Percentiles rank a stretch among this genome's conserved stretches.
phyloP scores from a whole-genome alignment of 2,797 vertebrate genomes.

The Psittacula derbiana region DNA sequence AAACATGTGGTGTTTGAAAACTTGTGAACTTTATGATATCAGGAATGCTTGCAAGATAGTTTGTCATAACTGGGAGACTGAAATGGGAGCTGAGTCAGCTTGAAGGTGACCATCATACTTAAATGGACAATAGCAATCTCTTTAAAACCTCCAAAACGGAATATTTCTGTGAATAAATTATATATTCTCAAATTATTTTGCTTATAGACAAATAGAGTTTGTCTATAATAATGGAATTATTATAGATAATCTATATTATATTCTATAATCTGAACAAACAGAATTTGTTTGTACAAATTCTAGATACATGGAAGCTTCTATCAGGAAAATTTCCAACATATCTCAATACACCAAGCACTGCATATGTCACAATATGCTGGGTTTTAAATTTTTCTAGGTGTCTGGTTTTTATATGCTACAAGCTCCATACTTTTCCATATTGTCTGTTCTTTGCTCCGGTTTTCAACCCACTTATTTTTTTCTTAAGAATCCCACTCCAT shows the following conservation, averaged over 20 bases:
- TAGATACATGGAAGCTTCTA: not conserved
- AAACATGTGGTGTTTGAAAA: not conserved
- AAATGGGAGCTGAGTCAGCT: not conserved
- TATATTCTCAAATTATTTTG: not conserved
- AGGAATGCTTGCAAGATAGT: not conserved
- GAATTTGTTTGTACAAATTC: not conserved
- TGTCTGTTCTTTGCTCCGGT: not conserved
- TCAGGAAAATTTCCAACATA: not conserved
- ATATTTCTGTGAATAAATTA: not conserved
- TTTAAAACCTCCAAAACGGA: not conserved
- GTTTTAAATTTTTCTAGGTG: not conserved
- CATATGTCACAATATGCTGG: accelerated
- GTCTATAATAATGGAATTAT: not conserved
- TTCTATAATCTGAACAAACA: not conserved
- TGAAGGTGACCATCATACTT: not conserved
- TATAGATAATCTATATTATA: not conserved
- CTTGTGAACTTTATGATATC: not conserved
- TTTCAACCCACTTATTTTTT: not conserved
- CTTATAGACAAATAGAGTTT: not conserved
- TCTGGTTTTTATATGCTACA: not conserved
- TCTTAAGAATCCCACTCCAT: not conserved
- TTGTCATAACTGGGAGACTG: not conserved
- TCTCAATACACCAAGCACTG: not conserved
- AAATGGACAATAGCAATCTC: not conserved
- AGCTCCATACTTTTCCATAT: not conserved